Base-by-base conservation (phyloP, 35 echinoderm and acorn worm species). In the Lytechinus pictus region DNA sequence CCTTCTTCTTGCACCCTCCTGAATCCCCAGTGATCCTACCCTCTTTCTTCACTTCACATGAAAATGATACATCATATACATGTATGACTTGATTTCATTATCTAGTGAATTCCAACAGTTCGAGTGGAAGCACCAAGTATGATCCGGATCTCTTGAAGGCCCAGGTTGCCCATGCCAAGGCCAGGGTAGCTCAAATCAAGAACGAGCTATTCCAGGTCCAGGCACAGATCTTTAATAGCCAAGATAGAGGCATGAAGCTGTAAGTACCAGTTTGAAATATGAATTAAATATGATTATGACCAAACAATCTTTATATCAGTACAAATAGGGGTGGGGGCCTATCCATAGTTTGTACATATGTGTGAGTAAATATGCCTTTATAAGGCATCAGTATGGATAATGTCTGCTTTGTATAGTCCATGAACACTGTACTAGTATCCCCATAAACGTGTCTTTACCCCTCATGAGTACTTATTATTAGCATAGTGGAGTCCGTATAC, bases 21-120 rank as follows among this genome's bases (percentile, higher is more conserved):
- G 2, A 44, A 44, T 44, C 33, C 33, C 33, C 33, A 44, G 33
- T 44, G 2, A 44, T 71, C 14, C 16, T 71, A n/a, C 66, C 21
- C 4, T 79, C 21, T 79, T 24, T 3, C 66, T 6, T 79, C 5
- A 79, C 6, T 24, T 79, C n/a, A 0, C 7, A 7, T 19, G 0
- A 19, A 79, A 14, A 71, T 71, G 61, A 71, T 6, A 79, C 4
- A 7, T 24, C 14, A 24, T 16, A 21, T 24, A 24, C 14, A 19
- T 79, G 7, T 79, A 0, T 79, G 66, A 79, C 19, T 79, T 71
- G 2, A 79, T 79, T 79, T 79, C 0, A 4, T 90, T 14, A 2
- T 94, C 7, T 66, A 99, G 98, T 99, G 58, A 98, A 97, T 89
- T 99, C 98, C 55, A 97, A 96, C 55, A 97, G 98, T 95, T 99